Conservation (phyloP, 1,140 invertebrate genomes). For the Schlechtendalia chinensis region DNA sequence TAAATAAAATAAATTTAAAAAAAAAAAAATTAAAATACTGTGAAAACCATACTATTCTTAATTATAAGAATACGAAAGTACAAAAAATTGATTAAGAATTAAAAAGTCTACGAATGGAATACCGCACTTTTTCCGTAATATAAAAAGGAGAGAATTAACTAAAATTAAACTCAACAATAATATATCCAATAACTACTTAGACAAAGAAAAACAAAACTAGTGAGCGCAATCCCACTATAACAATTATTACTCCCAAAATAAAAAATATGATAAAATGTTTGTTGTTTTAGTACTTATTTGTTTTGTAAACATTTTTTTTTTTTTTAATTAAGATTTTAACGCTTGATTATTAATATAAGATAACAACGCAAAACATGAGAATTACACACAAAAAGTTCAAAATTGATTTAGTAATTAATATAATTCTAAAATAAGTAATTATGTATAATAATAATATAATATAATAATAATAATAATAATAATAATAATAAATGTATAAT, state of each 20-base stretch:
- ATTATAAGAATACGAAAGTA: constrained; percentile 50
- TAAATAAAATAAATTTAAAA: constrained; percentile 5
- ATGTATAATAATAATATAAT: constrained; percentile 28
- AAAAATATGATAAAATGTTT: constrained; percentile 47
- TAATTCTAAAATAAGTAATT: constrained; percentile 47
- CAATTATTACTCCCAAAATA: constrained; percentile 49
- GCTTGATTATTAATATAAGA: constrained; percentile 48
- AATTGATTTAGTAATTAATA: constrained; percentile 50
- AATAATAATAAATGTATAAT: constrained; percentile 42
- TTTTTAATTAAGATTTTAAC: constrained; percentile 41
- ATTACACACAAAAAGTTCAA: constrained; percentile 31
- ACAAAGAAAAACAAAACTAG: constrained; percentile 50
- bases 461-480: constrained; percentile 4
- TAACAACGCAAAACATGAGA: constrained; percentile 49
- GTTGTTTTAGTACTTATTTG: constrained; percentile 46
- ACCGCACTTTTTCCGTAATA: constrained; percentile 33
- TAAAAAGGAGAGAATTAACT: constrained; percentile 49
- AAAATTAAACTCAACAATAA: constrained; percentile 50
- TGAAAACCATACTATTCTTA: constrained; percentile 43
- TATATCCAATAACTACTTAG: constrained; percentile 49
- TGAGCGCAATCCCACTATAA: constrained; percentile 49
- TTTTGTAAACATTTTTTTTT: constrained; percentile 31
- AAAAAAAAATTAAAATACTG: constrained; percentile 39
- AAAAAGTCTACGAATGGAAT: constrained; percentile 49
- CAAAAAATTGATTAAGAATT: constrained; percentile 42